Evolutionary conservation across 1,140 invertebrate genomes (phyloP), one percentile per base, ranked within the genome.

Genomic region (Cephus cinctus): DNA sequence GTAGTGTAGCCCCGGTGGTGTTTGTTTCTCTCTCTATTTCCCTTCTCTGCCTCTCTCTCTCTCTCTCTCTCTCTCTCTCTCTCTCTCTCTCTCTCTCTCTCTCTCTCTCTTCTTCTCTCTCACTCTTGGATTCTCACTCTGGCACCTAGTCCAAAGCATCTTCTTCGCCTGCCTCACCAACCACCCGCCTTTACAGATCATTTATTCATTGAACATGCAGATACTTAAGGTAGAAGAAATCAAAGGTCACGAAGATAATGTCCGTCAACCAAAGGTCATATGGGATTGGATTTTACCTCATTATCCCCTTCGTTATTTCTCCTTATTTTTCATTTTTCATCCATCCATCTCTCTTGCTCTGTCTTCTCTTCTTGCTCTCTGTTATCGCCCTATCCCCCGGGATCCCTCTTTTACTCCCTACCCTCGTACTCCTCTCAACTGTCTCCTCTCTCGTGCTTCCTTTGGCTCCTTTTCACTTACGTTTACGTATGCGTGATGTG

Each of bases 1-100:
- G 53, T 56, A 48, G 53, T 56, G 52, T 56, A 52, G 51, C 47
- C n/a, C n/a, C 44, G 14, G 48, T 43, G 27, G 32, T 19, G 40
- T 47, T 19, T 32, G 34, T 18, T 12, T 12, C 19, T 22, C 22
- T 47, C 20, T 43, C n/a, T 43, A n/a, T 43, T 27, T 14, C 42
- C 31, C 42, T 30, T 4, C 25, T 56, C 38, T 34, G 46, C 21
- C 40, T 38, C 36, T 0, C 20, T 43, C n/a, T 43, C 23, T 43
- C 42, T 14, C 42, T 43, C 42, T 30, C 16, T 4, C 25, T 56
- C 38, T 34, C 49, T 25, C 40, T 38, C 36, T 0, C 41, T 43
- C 40, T 2, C 22, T 15, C 21, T 19, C 23, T 25, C 32, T 32
- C 22, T 43, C 3, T 39, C 16, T 45, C n/a, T 30, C 31, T 41